Conservation (phyloP, 1,140 invertebrate genomes). For the Pogonomyrmex californicus region DNA sequence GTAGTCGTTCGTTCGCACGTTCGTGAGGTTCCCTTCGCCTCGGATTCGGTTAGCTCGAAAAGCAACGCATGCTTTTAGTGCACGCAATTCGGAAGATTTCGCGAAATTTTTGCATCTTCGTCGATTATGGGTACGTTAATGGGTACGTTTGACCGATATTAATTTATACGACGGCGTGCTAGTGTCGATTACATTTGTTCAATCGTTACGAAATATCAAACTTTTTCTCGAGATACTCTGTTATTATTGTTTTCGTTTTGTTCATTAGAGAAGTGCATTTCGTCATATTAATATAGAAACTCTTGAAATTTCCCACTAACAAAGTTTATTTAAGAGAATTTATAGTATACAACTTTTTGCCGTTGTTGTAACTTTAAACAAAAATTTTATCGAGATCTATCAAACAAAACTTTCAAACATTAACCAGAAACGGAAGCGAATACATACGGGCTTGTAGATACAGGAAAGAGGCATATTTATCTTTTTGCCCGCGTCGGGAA, state of each 20-base stretch:
- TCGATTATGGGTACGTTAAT: conserved; percentile 46
- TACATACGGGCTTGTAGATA: not conserved
- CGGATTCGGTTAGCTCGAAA: not conserved
- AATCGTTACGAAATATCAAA: not conserved
- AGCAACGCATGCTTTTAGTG: not conserved
- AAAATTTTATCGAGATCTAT: conserved; percentile 35
- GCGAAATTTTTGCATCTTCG: conserved; percentile 7
- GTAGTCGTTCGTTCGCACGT: conserved; percentile 73
- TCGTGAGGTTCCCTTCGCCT: conserved; percentile 63
- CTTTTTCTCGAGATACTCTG: not conserved
- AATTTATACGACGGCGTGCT: not conserved
- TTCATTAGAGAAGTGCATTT: not conserved
- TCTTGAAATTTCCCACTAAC: conserved; percentile 22
- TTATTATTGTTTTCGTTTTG: not conserved
- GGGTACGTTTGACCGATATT: too few species aligned
- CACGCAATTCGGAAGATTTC: not conserved
- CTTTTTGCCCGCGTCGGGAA: conserved; percentile 29
- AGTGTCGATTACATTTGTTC: not conserved
- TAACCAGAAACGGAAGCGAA: conserved; percentile 24
- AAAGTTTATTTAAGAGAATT: conserved; percentile 12
- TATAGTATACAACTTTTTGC: conserved; percentile 38
- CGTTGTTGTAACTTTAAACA: conserved; percentile 27
- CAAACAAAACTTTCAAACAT: conserved; percentile 46
- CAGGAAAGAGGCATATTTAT: conserved; percentile 15
- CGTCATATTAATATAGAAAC: conserved; percentile 1